Evolutionary conservation across 2,888 invertebrate genomes (phyloP), one percentile per base, ranked within the genome.

Genomic region (Troides helena): DNA sequence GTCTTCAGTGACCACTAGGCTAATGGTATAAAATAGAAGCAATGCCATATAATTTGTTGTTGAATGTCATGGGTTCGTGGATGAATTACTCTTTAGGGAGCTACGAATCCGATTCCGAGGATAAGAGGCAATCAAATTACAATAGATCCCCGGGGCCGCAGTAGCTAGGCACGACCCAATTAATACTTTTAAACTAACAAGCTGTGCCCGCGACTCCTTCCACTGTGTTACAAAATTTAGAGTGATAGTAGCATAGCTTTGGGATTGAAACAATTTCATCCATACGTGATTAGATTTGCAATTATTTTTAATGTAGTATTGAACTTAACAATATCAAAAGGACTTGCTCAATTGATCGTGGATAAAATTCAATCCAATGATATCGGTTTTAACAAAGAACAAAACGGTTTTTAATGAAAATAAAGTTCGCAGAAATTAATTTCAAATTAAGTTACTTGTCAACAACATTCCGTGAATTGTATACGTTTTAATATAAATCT

Each of bases 111-210:
- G 68, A 68, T 68, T 63, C 50, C 56, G 21, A 17, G 63, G 58
- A 68, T 68, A 62, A 68, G 57, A 68, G 68, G 62, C 68, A 68
- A 68, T 68, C 67, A 62, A 59, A 68, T 68, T 58, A 62, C 57
- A 62, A 68, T 68, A 63, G 62, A 63, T 58, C 68, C 58, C 68
- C 46, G 46, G 68, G 58, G 68, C 25, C 46, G 53, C 39, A 17
- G 23, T n/a, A 30, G 61, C 46, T 53, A 50, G 53, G 43, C 25
- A 17, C 62, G 58, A 62, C 58, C 58, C 57, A 68, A 68, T 68
- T 68, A 63, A 68, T 68, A 62, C 62, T 63, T 68, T 68, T 63
- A 46, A 63, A 46, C n/a, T 43, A 56, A 68, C 62, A 68, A 62
- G 62, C 12, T 43, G 25, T 14, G 62, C 56, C 25, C 46, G 18